Conservation (phyloP, 2,888 invertebrate species). For the Fragum whitleyi region DNA sequence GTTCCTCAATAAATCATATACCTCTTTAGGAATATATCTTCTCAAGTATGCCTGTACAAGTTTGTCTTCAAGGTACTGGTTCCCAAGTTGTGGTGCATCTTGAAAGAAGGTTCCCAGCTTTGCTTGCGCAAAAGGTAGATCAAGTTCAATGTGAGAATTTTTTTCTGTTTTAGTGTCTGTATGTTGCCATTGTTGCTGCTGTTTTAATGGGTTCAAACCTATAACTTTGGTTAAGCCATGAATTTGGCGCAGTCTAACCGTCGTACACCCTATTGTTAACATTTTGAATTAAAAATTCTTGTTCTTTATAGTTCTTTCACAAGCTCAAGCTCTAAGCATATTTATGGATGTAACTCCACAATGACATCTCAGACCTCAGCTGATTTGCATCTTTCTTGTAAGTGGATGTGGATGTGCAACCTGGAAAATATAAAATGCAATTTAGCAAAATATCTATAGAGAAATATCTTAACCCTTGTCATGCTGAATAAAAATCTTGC, state of each 20-base stretch:
- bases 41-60: constrained; percentile 83
- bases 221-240: background rate
- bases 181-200: background rate
- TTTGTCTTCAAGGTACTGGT: constrained; percentile 85
- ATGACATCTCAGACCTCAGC: no score
- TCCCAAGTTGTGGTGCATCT: constrained; percentile 83
- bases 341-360: no score
- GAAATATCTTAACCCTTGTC: no score
- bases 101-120: constrained; percentile 84
- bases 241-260: background rate
- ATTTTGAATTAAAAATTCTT: no score
- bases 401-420: no score
- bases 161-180: background rate
- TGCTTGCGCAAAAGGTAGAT: constrained; percentile 72
- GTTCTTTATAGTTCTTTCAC: no score
- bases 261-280: background rate
- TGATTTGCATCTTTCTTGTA: no score
- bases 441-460: no score
- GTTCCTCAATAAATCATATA: constrained; percentile 49
- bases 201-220: background rate
- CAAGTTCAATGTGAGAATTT: constrained; percentile 18
- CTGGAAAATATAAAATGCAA: no score
- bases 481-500: no score
- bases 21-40: constrained; percentile 83
- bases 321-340: no score